phyloP scores from a whole-genome alignment of 2,113 vertebrate species.

The Pelusios castaneus region DNA sequence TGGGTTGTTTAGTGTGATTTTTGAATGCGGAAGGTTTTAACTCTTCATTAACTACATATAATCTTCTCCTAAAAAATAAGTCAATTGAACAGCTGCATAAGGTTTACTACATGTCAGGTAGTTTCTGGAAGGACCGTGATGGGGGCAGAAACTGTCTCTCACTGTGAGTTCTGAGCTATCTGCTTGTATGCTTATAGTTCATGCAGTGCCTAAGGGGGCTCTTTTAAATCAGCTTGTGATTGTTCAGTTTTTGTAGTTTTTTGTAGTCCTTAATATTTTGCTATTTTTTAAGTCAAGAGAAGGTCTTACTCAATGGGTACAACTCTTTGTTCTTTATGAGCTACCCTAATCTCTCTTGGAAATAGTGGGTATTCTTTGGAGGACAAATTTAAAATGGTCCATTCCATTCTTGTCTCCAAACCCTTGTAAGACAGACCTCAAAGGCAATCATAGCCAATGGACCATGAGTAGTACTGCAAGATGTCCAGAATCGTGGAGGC shows the following conservation, averaged over 20 bases:
- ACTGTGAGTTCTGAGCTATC: neutral
- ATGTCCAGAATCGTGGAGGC: neutral
- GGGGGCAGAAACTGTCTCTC: neutral
- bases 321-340: neutral
- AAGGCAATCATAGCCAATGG: neutral
- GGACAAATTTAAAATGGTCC: neutral
- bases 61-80: neutral
- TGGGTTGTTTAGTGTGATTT: neutral
- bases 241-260: neutral
- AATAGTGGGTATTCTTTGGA: neutral
- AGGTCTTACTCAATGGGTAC: neutral
- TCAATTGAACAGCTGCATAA: neutral
- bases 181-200: neutral
- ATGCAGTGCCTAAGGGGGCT: neutral
- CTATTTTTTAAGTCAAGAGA: neutral
- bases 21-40: neutral
- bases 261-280: neutral
- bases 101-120: neutral
- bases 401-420: neutral
- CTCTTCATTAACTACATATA: neutral
- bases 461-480: neutral
- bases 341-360: neutral
- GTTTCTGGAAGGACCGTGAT: neutral
- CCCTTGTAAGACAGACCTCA: neutral
- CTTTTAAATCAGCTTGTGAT: neutral